Conservation (phyloP, 2,113 vertebrate genomes). For the Pipra filicauda region DNA sequence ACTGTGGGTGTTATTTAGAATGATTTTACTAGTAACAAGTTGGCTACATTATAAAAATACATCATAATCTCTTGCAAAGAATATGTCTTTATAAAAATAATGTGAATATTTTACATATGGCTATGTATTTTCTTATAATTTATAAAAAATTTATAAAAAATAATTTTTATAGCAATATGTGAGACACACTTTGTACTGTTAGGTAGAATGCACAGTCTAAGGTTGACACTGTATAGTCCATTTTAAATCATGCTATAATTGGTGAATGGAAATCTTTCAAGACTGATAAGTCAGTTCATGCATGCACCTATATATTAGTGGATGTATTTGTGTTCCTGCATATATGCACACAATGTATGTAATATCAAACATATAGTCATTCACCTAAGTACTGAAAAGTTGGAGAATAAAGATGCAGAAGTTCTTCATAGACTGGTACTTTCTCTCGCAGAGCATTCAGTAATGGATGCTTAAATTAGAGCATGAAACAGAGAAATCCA, state of each 20-base stretch:
- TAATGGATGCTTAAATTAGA: neutral
- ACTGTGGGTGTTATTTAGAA: neutral
- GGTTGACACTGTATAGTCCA: rapidly evolving
- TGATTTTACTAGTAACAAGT: neutral
- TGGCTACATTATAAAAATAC: neutral
- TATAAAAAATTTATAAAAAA: neutral
- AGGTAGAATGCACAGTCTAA: neutral
- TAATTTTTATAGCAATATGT: neutral
- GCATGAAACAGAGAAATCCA: neutral
- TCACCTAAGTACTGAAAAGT: neutral
- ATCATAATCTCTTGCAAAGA: neutral
- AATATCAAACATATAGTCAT: neutral
- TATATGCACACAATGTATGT: neutral
- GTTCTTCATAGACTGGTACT: neutral
- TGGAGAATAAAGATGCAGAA: neutral
- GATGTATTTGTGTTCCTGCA: neutral
- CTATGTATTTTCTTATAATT: neutral
- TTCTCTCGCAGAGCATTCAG: neutral
- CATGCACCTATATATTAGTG: neutral
- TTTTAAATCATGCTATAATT: neutral
- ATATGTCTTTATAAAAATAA: neutral
- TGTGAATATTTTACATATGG: neutral
- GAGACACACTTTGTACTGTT: neutral
- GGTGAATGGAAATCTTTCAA: neutral
- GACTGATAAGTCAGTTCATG: neutral